Percentiles rank a stretch among this genome's conserved stretches.
phyloP scores from a whole-genome alignment of 2,113 vertebrate species.

The Eulacestoma nigropectus region DNA sequence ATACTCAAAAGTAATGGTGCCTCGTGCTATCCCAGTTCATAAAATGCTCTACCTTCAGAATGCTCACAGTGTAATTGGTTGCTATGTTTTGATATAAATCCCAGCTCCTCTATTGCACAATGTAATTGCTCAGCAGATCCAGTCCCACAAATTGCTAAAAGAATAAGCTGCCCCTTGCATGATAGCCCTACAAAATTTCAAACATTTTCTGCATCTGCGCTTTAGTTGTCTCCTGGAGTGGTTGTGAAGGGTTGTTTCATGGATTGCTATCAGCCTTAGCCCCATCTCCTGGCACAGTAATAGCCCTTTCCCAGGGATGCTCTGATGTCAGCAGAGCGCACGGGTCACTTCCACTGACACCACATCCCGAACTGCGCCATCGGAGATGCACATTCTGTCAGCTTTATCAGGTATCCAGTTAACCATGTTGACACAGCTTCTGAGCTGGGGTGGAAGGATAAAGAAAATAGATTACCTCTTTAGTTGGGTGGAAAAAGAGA shows the following conservation, averaged over 20 bases:
- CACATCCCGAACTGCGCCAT: neutral
- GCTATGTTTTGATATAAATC: neutral
- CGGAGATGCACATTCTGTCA: neutral
- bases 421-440: constrained; percentile 35
- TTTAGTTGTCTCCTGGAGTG: neutral
- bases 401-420: constrained; percentile 40
- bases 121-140: neutral
- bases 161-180: neutral
- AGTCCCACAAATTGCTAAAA: neutral
- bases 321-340: neutral
- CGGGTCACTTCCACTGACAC: constrained; percentile 25
- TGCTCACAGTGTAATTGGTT: neutral
- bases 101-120: neutral
- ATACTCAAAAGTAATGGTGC: neutral
- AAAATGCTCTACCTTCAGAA: constrained; percentile 33
- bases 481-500: constrained; percentile 47
- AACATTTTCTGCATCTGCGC: accelerated
- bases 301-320: neutral
- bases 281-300: neutral
- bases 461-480: constrained; percentile 49
- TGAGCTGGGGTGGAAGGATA: constrained; percentile 6
- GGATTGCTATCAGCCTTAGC: neutral
- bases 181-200: neutral
- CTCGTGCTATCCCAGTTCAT: neutral
- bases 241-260: neutral